Evolutionary conservation across 1,140 invertebrate species (phyloP), one percentile per base, ranked within the genome.

Genomic region (Drosophila sp.): DNA sequence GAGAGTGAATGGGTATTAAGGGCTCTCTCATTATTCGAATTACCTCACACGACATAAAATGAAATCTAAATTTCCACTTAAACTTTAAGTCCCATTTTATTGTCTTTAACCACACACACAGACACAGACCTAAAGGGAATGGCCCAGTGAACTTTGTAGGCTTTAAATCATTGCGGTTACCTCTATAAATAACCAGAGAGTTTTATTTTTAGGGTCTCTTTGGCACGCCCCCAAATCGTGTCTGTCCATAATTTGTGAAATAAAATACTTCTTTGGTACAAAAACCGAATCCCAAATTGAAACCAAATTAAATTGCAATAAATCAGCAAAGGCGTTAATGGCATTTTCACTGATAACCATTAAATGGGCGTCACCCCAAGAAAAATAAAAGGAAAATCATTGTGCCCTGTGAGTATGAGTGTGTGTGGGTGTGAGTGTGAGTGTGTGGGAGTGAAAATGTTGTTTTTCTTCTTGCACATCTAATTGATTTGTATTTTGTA

Each of bases 301-400:
- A 86, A 82, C 75, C 76, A 86, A 86, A 86, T 87, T 87, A 86
- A 86, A 86, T 87, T 86, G 83, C 79, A 79, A 87, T 86, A 86
- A 86, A 86, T 86, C 82, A 87, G 69, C 75, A 72, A 50, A 79
- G 83, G 83, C 79, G 79, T 87, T 86, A 86, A 86, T 86, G 82
- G 82, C 82, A 65, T 73, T 41, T 60, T 60, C 80, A 87, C 71
- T 86, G 82, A 87, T 86, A 87, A 79, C 79, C 82, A 87, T 86
- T 87, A 87, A 86, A 76, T 86, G 77, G 79, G 83, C 83, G 82
- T 87, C 79, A 68, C 73, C 83, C 70, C 60, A 81, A 27, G 23
- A 72, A 86, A 84, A 17, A 76, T 75, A 76, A 78, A 56, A 54
- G 30, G 11, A 55, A 30, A 40, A 55, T 50, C 23, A 50, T 50